A percentile compares a stretch with the other conserved stretches of the same genome.
These are phyloP conservation scores for Lytechinus pictus DNA, from an alignment of 35 echinoderm and acorn worm species.

Conservation along the genomic window DNA sequence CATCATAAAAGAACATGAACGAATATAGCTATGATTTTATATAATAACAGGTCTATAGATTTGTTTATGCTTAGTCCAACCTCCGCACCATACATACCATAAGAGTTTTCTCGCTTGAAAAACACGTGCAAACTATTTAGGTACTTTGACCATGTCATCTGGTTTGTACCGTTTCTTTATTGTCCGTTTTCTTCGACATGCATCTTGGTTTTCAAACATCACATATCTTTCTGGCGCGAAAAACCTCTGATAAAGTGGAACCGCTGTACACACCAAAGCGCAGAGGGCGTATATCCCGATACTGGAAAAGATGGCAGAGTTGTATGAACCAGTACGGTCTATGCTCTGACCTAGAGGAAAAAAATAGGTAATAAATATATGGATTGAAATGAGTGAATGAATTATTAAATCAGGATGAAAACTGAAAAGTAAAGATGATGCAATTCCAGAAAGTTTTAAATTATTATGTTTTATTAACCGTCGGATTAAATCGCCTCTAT, in stretches of 20 bases:
- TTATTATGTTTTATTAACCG: no score
- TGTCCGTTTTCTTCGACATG: not conserved
- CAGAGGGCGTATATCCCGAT: not conserved
- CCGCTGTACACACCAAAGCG: not conserved
- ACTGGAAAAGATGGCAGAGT: not conserved
- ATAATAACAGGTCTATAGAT: no score
- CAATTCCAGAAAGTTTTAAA: no score
- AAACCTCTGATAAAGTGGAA: not conserved
- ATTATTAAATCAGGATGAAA: not conserved
- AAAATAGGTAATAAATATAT: not conserved
- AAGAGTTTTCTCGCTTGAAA: no score
- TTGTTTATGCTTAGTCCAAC: no score
- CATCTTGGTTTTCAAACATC: not conserved
- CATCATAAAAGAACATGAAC: no score
- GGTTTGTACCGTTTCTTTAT: not conserved
- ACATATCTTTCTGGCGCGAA: not conserved
- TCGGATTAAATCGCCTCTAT: no score
- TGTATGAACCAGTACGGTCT: not conserved
- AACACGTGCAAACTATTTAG: not conserved
- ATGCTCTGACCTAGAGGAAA: not conserved
- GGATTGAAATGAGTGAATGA: not conserved
- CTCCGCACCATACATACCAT: no score
- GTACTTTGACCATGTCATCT: not conserved
- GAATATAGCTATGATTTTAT: no score
- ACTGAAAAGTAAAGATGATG: no score